These are phyloP conservation scores for Schlechtendalia chinensis DNA, from an alignment of 1,140 invertebrate species.

Conservation along the genomic window DNA sequence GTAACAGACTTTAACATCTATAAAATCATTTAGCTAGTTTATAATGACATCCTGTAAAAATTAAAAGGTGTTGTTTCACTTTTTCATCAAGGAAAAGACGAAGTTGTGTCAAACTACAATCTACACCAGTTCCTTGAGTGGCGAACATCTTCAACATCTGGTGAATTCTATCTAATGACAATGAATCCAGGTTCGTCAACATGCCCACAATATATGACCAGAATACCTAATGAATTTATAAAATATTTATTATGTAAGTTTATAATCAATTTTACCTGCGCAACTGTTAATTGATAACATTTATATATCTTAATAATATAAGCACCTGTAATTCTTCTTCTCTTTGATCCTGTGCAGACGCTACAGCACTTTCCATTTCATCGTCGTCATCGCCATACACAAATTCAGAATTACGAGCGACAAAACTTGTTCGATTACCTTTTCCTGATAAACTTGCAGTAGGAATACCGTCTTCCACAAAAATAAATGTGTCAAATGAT, in stretches of 20 bases:
- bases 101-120: conserved; percentile 84
- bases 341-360: conserved; percentile 86
- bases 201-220: conserved; percentile 97
- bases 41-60: conserved; percentile 83
- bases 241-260: background rate
- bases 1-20: background rate
- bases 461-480: conserved; percentile 69
- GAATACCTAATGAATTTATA: conserved; percentile 64
- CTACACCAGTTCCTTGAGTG: conserved; percentile 75
- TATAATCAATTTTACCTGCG: background rate
- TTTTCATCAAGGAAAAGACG: conserved; percentile 88
- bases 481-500: conserved; percentile 69
- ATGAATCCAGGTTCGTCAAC: conserved; percentile 90
- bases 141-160: conserved; percentile 97
- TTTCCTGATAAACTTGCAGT: conserved; percentile 39
- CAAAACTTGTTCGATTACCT: conserved; percentile 37
- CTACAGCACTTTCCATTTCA: conserved; percentile 88
- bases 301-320: conserved; percentile 19
- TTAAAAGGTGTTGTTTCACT: conserved; percentile 83
- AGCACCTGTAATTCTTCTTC: conserved; percentile 83
- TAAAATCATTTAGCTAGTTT: conserved; percentile 70
- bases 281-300: background rate
- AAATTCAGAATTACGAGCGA: conserved; percentile 42
- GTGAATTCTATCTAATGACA: conserved; percentile 91
- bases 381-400: conserved; percentile 71